A percentile compares a stretch with the other conserved stretches of the same genome.
phyloP scores from a whole-genome alignment of 2,113 vertebrate species.

The Rhinichthys klamathensis region DNA sequence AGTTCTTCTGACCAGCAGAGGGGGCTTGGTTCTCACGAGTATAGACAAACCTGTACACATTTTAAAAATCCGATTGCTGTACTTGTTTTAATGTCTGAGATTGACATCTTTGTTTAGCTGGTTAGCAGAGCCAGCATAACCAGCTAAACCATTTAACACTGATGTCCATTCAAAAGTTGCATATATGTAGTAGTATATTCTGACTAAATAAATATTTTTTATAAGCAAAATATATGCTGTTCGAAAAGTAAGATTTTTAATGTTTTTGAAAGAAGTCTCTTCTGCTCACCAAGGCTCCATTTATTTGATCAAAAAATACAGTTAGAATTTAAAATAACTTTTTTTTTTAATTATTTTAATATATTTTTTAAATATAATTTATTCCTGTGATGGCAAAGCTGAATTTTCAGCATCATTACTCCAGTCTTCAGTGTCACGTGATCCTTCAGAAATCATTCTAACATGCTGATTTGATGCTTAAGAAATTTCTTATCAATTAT shows the following conservation, averaged over 20 bases:
- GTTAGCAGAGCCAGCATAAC: neutral
- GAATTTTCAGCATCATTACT: neutral
- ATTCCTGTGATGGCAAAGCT: neutral
- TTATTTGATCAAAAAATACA: neutral
- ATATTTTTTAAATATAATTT: neutral
- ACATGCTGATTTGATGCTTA: neutral
- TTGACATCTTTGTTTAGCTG: neutral
- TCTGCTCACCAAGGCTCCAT: neutral
- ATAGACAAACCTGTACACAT: too few relatives aligned
- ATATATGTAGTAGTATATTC: neutral
- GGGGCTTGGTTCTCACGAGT: neutral
- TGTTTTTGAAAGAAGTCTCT: neutral
- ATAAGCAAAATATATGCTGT: too few relatives aligned
- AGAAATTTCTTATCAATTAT: neutral
- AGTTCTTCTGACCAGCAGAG: conserved; percentile 34
- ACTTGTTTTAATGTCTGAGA: too few relatives aligned
- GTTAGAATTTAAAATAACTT: neutral
- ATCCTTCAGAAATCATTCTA: neutral
- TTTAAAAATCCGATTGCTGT: too few relatives aligned
- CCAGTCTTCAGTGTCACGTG: neutral
- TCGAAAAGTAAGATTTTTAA: neutral
- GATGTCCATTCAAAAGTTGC: neutral
- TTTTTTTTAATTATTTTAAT: neutral
- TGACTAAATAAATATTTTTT: neutral
- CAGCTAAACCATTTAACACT: neutral